Percentiles rank a stretch among this genome's conserved stretches.
Evolutionary conservation across 2,113 vertebrate genomes (phyloP).

Genomic region (Xiphorhynchus elegans): DNA sequence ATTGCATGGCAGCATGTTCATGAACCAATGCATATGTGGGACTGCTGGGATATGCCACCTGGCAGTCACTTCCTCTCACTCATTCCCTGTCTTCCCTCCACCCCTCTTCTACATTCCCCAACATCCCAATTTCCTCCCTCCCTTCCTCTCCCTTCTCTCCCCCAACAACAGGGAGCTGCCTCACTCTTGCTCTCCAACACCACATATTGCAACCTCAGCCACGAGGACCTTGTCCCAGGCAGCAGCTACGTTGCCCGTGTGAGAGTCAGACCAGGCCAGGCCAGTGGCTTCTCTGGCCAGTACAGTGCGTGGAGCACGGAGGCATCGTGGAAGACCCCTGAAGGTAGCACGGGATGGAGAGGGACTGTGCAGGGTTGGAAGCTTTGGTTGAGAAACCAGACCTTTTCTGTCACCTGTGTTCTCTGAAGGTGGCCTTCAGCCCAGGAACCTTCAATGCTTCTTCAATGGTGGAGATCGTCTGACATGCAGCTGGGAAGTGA

Average conservation of each 20-base stretch:
- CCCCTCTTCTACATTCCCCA: not conserved
- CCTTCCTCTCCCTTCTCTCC: not conserved
- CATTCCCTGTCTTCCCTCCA: not conserved
- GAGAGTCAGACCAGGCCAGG: not conserved
- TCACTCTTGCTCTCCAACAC: not conserved
- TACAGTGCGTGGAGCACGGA: constrained; percentile 61
- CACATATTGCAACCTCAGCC: not conserved
- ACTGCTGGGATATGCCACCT: not conserved
- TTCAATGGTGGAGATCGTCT: constrained; percentile 62
- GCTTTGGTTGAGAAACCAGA: not conserved
- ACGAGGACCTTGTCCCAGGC: constrained; percentile 8
- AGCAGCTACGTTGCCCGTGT: constrained; percentile 71
- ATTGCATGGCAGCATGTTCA: not conserved
- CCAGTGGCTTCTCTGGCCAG: not conserved
- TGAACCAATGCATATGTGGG: not conserved
- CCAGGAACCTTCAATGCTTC: constrained; percentile 72
- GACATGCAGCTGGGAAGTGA: constrained; percentile 76
- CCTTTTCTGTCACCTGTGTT: not conserved
- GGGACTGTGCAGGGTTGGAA: fast-evolving
- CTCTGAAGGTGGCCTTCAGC: constrained; percentile 58
- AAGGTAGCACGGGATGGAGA: constrained; percentile 39
- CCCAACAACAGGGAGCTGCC: constrained; percentile 37
- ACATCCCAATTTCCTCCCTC: fast-evolving
- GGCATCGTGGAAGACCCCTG: constrained; percentile 42
- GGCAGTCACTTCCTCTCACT: not conserved